These are phyloP conservation scores for Tetrapedia diversipes DNA, from an alignment of 2,888 invertebrate genomes.

Conservation along the genomic window DNA sequence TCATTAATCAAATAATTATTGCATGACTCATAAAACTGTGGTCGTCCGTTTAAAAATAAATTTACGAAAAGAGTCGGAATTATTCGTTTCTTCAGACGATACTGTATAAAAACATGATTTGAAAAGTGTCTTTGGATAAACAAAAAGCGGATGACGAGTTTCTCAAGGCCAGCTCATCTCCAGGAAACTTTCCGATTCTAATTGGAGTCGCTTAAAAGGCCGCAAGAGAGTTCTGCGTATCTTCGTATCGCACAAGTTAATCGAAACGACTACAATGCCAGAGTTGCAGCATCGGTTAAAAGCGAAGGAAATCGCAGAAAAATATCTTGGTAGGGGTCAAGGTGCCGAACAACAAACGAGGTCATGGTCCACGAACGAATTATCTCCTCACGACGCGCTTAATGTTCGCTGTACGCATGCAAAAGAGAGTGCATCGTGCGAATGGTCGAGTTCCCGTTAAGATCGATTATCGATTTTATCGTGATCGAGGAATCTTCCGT, in stretches of 20 bases:
- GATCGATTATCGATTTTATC: conserved; percentile 47
- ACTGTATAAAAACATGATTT: neutral
- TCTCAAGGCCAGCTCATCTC: neutral
- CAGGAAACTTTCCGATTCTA: conserved; percentile 1
- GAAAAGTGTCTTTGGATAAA: neutral
- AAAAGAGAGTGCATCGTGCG: conserved; percentile 1
- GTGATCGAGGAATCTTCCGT: conserved; percentile 25
- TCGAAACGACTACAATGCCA: neutral
- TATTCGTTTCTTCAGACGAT: no score
- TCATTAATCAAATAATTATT: no score
- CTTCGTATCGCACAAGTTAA: neutral
- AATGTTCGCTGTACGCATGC: neutral
- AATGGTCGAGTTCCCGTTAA: neutral
- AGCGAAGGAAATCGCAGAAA: conserved; percentile 22
- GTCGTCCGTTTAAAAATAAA: no score
- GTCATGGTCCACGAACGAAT: conserved; percentile 68
- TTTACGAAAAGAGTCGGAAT: no score
- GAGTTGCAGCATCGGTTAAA: neutral
- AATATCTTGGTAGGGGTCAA: conserved; percentile 62
- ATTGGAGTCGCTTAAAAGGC: neutral
- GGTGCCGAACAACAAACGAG: conserved; percentile 63
- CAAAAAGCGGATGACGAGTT: neutral
- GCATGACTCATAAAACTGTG: no score
- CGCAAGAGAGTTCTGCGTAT: neutral
- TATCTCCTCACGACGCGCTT: conserved; percentile 41